These are phyloP conservation scores for Pyrocephalus nanus DNA, from an alignment of 2,797 vertebrate genomes.

Conservation along the genomic window DNA sequence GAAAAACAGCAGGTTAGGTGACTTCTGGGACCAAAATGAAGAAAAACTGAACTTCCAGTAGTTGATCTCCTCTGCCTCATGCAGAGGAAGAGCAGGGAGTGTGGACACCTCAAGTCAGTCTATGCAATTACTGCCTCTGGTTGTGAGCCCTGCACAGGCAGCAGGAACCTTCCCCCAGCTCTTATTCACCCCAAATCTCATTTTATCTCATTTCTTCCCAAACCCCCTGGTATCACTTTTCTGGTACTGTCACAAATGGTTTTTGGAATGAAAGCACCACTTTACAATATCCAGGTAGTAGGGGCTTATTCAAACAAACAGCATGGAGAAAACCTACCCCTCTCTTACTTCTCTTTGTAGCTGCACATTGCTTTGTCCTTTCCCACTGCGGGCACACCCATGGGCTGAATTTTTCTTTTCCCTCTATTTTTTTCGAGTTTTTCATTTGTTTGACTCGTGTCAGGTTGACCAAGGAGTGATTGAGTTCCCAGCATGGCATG, in stretches of 20 bases:
- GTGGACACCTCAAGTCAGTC: neutral
- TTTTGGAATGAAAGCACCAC: neutral
- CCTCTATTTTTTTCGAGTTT: neutral
- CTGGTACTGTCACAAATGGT: neutral
- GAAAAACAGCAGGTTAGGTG: neutral
- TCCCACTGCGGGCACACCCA: neutral
- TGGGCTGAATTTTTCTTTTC: neutral
- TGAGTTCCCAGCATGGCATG: neutral
- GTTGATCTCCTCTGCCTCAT: neutral
- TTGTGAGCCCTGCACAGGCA: neutral
- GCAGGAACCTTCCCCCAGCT: neutral
- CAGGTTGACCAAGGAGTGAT: neutral
- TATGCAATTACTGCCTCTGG: neutral
- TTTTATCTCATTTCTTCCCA: neutral
- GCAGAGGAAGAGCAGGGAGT: neutral
- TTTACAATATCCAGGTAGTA: neutral
- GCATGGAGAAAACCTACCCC: neutral
- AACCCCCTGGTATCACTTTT: neutral
- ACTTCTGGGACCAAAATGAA: neutral
- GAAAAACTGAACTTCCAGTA: neutral
- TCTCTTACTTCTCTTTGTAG: neutral
- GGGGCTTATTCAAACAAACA: slow-evolving; percentile 10
- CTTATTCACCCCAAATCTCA: neutral
- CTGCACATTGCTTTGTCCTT: neutral
- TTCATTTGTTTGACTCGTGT: neutral